Conservation (phyloP, 2,888 invertebrate species). For the Octonoba sinensis region DNA sequence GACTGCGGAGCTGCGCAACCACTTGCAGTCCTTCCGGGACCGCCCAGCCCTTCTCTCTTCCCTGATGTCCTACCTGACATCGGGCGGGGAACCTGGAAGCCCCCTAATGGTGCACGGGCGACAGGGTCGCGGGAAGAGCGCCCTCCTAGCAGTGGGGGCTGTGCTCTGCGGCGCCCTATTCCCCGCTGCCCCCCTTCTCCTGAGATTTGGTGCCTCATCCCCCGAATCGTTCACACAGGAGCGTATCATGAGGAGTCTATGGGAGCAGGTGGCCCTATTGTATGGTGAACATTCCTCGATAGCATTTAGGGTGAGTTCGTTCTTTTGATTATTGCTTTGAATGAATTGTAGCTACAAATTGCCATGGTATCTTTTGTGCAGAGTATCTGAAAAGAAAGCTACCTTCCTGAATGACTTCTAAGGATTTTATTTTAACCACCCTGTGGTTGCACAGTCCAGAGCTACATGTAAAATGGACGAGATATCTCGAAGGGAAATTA, state of each 20-base stretch:
- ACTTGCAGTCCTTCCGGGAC: conserved; percentile 26
- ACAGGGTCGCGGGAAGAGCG: conserved; percentile 86
- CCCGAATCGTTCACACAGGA: conserved; percentile 79
- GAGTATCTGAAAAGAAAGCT: too few species aligned
- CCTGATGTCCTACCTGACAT: conserved; percentile 23
- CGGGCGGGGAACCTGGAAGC: conserved; percentile 10
- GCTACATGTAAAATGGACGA: too few species aligned
- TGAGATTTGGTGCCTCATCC: conserved; percentile 72
- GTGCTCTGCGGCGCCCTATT: conserved; percentile 78
- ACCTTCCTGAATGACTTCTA: too few species aligned
- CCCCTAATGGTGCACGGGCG: conserved; percentile 83
- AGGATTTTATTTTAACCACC: too few species aligned
- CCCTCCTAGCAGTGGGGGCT: conserved; percentile 81
- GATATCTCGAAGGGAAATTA: too few species aligned
- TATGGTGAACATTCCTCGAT: conserved; percentile 76
- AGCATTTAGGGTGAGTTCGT: conserved; percentile 66
- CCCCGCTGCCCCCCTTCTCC: conserved; percentile 71
- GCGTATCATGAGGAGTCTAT: conserved; percentile 71
- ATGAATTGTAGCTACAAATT: neutral
- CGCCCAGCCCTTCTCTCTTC: conserved; percentile 26
- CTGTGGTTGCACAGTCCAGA: too few species aligned
- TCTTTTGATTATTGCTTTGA: neutral
- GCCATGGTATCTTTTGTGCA: neutral
- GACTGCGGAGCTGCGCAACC: conserved; percentile 20
- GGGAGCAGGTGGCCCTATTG: conserved; percentile 77